These are phyloP conservation scores for Pseudococcus longispinus DNA, from an alignment of 2,888 invertebrate genomes.

Conservation along the genomic window DNA sequence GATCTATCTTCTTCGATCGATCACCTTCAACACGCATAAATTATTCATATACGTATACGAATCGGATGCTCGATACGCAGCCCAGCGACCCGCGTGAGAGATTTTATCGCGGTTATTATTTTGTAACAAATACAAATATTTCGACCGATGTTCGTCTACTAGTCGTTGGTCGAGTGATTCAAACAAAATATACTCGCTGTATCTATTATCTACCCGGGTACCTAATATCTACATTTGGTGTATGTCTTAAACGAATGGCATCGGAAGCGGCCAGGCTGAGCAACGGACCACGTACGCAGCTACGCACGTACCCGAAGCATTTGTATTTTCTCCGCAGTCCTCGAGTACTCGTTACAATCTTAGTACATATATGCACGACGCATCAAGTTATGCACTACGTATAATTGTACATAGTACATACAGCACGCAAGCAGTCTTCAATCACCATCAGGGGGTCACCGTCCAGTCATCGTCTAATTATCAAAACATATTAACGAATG, in stretches of 20 bases:
- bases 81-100: constrained; percentile 2
- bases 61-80: background rate
- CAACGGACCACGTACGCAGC: background rate
- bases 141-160: background rate
- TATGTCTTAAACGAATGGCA: background rate
- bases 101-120: constrained; percentile 27
- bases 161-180: background rate
- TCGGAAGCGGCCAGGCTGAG: background rate
- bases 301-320: constrained; percentile 2
- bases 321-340: constrained; percentile 8
- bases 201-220: background rate
- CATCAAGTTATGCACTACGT: background rate
- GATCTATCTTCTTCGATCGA: background rate
- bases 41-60: constrained; percentile 16
- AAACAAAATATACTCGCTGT: background rate
- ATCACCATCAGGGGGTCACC: constrained; percentile 30
- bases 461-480: constrained; percentile 40
- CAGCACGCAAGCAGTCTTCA: background rate
- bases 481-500: constrained; percentile 4
- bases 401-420: background rate
- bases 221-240: background rate
- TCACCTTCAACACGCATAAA: constrained; percentile 16
- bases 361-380: too few relatives aligned
- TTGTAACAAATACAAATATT: constrained; percentile 34
- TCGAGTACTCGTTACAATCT: background rate